Percentiles rank a stretch among this genome's conserved stretches.
Evolutionary conservation across 1,140 invertebrate genomes (phyloP).

Genomic region (Hesperophylax magnus): DNA sequence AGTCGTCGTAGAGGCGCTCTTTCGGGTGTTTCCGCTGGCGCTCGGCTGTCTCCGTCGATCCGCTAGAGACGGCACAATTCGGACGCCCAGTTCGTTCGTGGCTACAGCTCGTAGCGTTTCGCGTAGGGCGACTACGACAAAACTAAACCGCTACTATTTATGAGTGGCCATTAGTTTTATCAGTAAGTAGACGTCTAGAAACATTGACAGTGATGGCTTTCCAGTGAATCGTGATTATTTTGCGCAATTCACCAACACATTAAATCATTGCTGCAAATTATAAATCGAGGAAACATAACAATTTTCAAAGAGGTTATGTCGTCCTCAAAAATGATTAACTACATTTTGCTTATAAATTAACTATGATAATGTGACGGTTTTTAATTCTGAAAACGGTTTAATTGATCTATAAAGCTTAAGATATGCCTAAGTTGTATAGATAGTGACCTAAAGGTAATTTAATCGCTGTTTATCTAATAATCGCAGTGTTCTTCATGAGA

Average conservation of each 20-base stretch:
- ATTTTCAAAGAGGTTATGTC: no score
- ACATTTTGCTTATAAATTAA: no score
- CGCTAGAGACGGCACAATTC: constrained; percentile 19
- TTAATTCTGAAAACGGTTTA: no score
- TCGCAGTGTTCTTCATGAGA: no score
- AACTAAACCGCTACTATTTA: constrained; percentile 15
- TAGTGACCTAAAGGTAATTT: no score
- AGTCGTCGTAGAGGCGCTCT: constrained; percentile 42
- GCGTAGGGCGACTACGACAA: constrained; percentile 20
- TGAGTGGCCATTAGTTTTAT: constrained; percentile 8
- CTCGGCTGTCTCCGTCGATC: constrained; percentile 37
- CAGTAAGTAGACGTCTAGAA: background rate
- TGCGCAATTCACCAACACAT: background rate
- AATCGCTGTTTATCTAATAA: no score
- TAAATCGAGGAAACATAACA: no score
- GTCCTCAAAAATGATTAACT: no score
- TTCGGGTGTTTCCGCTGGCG: constrained; percentile 22
- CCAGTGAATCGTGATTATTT: background rate
- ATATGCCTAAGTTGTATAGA: no score
- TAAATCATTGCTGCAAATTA: no score
- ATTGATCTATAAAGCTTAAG: no score
- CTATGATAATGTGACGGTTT: no score
- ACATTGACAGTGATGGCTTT: background rate
- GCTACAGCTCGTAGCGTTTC: constrained; percentile 6
- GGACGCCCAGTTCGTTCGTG: constrained; percentile 30